Evolutionary conservation across 1,140 invertebrate species (phyloP), one percentile per base, ranked within the genome.

Genomic region (Polypedilum pembai): DNA sequence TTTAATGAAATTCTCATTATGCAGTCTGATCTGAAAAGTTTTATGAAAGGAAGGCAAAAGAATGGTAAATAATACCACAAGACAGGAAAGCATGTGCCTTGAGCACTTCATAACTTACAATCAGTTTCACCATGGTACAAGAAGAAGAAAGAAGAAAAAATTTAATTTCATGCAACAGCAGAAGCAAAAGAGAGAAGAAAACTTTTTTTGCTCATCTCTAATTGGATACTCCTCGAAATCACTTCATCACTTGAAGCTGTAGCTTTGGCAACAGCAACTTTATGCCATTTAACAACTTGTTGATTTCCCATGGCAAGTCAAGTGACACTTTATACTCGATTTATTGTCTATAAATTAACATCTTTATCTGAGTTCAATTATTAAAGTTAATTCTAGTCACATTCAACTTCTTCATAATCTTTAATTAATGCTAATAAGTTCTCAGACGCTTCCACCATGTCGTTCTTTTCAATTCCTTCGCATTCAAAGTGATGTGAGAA

Each of bases 381-480:
- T 69, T 18, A 69, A 69, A 69, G 17, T 7, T 18, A 18, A 8
- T 69, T 69, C 65, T 21, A 69, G 20, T 69, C 65, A 18, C 17
- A 7, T 69, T 85, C 84, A 40, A 85, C 83, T 74, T 85, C 84
- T 7, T 83, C 78, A 63, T 85, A 85, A 76, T 90, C 89, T 76
- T 85, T 84, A 77, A 89, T 85, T 40, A 89, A 81, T 33, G 88
- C 83, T 41, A 86, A 85, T 75, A 90, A 80, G 80, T 92, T 88
- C 76, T 90, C 88, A 21, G 88, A 81, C 8, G 90, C 90, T 77
- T 92, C 89, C 0, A 83, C 63, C 56, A 86, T 84, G 73, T 85
- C 85, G 7, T 82, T 85, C 80, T 91, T 88, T 78, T 91, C 89
- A 84, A 91, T 89, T 45, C 90, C 89, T 83, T 91, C 90, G 56